Percentiles rank a stretch among this genome's conserved stretches.
phyloP scores from a whole-genome alignment of 2,888 invertebrate species.

The Muschampia plurimacula region DNA sequence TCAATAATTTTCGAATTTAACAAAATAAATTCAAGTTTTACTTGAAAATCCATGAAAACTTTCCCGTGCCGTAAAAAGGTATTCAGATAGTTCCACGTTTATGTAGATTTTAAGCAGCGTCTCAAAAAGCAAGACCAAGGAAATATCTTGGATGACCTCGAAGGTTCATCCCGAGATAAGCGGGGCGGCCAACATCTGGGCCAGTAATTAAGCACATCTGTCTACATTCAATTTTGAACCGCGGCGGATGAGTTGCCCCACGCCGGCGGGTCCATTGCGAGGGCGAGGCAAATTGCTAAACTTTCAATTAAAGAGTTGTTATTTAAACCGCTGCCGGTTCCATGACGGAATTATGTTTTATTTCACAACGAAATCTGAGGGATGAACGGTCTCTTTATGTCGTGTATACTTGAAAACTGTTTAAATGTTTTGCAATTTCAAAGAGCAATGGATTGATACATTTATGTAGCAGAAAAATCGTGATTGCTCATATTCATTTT shows the following conservation, averaged over 20 bases:
- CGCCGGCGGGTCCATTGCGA: conserved; percentile 82
- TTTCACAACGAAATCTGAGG: conserved; percentile 74
- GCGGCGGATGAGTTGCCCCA: conserved; percentile 75
- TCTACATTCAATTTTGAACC: conserved; percentile 85
- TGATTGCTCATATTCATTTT: neutral
- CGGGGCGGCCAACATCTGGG: conserved; percentile 75
- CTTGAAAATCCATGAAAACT: neutral
- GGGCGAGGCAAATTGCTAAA: conserved; percentile 85
- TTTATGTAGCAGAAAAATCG: neutral
- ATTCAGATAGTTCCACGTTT: conserved; percentile 22
- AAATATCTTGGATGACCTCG: conserved; percentile 67
- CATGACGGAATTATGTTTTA: conserved; percentile 81
- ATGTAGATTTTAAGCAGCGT: conserved; percentile 36
- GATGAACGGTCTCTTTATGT: conserved; percentile 48
- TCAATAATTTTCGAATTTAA: too few relatives aligned
- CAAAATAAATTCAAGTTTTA: too few relatives aligned
- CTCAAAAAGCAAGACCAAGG: conserved; percentile 34
- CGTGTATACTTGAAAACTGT: conserved; percentile 65
- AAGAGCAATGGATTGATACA: neutral
- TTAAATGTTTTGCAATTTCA: conserved; percentile 60
- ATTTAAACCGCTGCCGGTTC: conserved; percentile 80
- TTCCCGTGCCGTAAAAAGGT: neutral
- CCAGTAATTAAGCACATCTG: conserved; percentile 85
- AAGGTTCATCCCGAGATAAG: conserved; percentile 79
- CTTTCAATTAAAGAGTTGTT: conserved; percentile 86